These are phyloP conservation scores for Chalcosyrphus nemorum DNA, from an alignment of 2,888 invertebrate species.

Conservation along the genomic window DNA sequence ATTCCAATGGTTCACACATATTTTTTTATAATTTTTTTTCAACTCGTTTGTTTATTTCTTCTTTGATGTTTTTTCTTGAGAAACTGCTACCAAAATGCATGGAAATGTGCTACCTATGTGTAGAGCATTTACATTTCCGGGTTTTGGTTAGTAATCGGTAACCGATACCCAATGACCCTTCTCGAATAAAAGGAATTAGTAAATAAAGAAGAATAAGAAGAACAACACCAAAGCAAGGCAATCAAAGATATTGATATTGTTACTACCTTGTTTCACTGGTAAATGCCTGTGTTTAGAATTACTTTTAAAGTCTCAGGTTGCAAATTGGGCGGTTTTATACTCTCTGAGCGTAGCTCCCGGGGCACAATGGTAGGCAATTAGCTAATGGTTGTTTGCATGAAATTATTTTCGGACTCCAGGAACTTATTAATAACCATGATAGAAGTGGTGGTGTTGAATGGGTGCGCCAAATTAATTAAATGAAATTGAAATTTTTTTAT, in stretches of 20 bases:
- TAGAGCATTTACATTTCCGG: conserved; percentile 34
- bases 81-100: background rate
- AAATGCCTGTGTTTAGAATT: conserved; percentile 5
- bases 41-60: background rate
- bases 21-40: background rate
- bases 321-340: background rate
- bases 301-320: conserved; percentile 8
- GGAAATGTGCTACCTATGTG: conserved; percentile 4
- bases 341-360: background rate
- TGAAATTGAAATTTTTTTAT: conserved; percentile 33
- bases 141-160: background rate
- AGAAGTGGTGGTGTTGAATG: conserved; percentile 17
- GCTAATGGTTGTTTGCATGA: conserved; percentile 37
- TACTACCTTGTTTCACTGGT: background rate
- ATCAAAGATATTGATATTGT: conserved; percentile 25
- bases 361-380: conserved; percentile 22
- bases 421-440: conserved; percentile 37
- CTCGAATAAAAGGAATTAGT: background rate
- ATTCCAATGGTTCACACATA: conserved; percentile 1
- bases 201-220: background rate
- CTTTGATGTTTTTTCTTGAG: background rate
- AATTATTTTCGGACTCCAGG: conserved; percentile 24
- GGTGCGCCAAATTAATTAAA: conserved; percentile 47
- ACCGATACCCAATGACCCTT: conserved; percentile 1
- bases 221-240: conserved; percentile 19